These are phyloP conservation scores for Pagrus major DNA, from an alignment of 2,113 vertebrate genomes.

Conservation along the genomic window DNA sequence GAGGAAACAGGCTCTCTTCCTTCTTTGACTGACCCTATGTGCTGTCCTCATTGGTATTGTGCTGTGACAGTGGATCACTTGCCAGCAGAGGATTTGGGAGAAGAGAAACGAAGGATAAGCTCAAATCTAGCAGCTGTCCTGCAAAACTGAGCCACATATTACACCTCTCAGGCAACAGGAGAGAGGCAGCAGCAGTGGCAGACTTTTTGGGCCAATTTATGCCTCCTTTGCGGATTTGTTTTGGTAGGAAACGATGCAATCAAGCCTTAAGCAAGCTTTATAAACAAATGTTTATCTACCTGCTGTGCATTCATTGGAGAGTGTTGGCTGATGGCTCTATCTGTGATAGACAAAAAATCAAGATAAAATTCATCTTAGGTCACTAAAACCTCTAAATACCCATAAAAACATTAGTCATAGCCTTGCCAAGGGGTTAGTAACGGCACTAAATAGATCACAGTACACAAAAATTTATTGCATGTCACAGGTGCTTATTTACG, in stretches of 20 bases:
- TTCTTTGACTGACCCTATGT: not conserved
- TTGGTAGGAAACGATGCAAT: not conserved
- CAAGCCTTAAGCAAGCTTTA: not conserved
- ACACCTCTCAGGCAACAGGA: not conserved
- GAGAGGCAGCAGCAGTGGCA: not conserved
- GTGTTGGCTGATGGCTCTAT: not conserved
- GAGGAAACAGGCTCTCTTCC: not conserved
- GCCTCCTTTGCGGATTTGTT: not conserved
- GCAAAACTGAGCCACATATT: conserved; percentile 1
- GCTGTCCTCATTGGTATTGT: not conserved
- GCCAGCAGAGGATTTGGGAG: not conserved
- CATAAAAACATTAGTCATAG: conserved; percentile 2
- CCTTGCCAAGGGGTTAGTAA: not conserved
- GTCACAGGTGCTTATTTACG: conserved; percentile 5
- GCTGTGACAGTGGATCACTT: not conserved
- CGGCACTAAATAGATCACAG: not conserved
- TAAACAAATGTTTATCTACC: not conserved
- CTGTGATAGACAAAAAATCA: not conserved
- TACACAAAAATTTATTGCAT: not conserved
- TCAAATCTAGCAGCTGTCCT: not conserved
- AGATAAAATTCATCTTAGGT: not conserved
- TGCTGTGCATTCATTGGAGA: not conserved
- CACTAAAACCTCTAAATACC: not conserved
- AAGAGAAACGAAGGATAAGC: conserved; percentile 11
- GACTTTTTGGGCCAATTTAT: not conserved